A percentile compares a stretch with the other conserved stretches of the same genome.
phyloP scores from a whole-genome alignment of 2,888 invertebrate species.

The Liopterus haemorrhoidalis region DNA sequence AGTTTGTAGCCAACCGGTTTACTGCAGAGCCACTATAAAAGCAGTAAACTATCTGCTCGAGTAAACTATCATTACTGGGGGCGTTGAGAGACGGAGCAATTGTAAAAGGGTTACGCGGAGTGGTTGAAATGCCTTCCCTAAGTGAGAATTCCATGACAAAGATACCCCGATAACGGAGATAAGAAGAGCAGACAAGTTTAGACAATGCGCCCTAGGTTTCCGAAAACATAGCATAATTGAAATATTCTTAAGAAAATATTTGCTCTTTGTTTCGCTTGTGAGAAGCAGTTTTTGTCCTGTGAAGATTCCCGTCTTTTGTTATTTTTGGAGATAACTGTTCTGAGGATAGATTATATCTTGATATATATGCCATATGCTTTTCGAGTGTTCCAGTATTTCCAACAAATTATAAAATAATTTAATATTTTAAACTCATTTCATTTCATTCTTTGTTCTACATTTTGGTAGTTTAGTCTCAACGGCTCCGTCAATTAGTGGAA shows the following conservation, averaged over 20 bases:
- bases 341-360: slow-evolving; percentile 21
- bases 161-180: not conserved
- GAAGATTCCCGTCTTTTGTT: slow-evolving; percentile 20
- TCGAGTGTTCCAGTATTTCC: not conserved
- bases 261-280: slow-evolving; percentile 20
- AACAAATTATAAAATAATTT: not conserved
- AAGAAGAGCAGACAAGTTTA: not conserved
- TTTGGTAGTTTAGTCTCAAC: too few relatives aligned
- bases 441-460: too few relatives aligned
- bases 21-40: too few relatives aligned
- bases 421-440: too few relatives aligned
- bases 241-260: slow-evolving; percentile 25
- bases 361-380: slow-evolving; percentile 10
- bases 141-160: too few relatives aligned
- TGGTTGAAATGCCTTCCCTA: too few relatives aligned
- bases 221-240: slow-evolving; percentile 23
- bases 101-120: slow-evolving; percentile 1
- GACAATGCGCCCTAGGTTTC: not conserved
- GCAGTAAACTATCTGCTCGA: too few relatives aligned
- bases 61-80: too few relatives aligned
- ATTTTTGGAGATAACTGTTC: slow-evolving; percentile 21
- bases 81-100: too few relatives aligned
- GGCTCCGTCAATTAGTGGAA: too few relatives aligned
- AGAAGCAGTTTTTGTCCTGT: slow-evolving; percentile 14
- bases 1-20: too few relatives aligned